Conservation (phyloP, 92 coral and sea anemone species). For the Phenganax subtilis region DNA sequence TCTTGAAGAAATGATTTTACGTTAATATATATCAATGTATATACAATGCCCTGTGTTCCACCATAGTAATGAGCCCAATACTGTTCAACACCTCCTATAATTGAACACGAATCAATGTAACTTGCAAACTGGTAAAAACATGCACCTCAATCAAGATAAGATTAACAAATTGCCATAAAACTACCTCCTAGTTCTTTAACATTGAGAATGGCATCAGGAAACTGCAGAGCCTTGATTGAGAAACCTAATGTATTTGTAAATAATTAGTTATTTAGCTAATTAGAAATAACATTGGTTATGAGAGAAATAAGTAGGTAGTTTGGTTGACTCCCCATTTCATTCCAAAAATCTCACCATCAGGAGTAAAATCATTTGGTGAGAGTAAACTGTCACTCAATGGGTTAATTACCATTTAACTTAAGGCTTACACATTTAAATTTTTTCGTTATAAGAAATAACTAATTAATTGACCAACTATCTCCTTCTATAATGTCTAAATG, state of each 20-base stretch:
- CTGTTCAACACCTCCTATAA: slow-evolving; percentile 69
- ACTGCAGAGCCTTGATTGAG: slow-evolving; percentile 85
- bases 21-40: slow-evolving; percentile 2
- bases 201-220: slow-evolving; percentile 76
- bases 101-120: slow-evolving; percentile 29
- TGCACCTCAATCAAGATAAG: neutral
- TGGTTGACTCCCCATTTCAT: no score
- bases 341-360: no score
- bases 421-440: no score
- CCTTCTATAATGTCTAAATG: no score
- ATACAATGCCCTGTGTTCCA: slow-evolving; percentile 84
- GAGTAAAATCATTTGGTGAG: no score
- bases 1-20: neutral
- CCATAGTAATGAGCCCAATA: slow-evolving; percentile 89
- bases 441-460: no score
- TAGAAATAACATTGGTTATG: neutral
- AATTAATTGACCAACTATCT: no score
- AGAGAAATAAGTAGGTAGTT: no score
- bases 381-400: no score
- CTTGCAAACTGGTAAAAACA: neutral
- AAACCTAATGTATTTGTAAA: slow-evolving; percentile 54
- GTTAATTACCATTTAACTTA: no score
- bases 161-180: neutral
- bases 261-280: neutral
- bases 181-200: slow-evolving; percentile 95